A percentile compares a stretch with the other conserved stretches of the same genome.
Evolutionary conservation across 2,888 invertebrate genomes (phyloP).

Genomic region (Parasteatoda lunata): DNA sequence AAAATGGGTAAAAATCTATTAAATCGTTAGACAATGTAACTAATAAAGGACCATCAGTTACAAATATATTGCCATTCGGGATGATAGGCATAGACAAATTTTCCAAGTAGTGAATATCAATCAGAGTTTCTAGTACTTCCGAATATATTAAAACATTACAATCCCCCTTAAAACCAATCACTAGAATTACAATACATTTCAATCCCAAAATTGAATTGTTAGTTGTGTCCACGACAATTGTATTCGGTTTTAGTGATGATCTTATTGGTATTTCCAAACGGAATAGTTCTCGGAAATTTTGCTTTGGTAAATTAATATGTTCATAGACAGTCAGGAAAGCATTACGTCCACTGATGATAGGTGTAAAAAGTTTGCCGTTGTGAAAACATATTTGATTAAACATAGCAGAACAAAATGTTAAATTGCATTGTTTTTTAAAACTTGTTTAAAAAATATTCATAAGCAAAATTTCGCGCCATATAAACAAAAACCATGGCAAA

Average conservation of each 20-base stretch:
- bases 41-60: conserved; percentile 23
- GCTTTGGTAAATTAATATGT: too few relatives aligned
- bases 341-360: neutral
- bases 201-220: conserved; percentile 29
- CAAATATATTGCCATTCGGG: conserved; percentile 16
- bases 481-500: neutral
- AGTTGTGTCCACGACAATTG: conserved; percentile 19
- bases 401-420: conserved; percentile 11
- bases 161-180: neutral
- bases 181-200: conserved; percentile 31
- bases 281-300: conserved; percentile 15
- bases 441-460: conserved; percentile 6
- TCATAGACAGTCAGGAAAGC: neutral
- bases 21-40: neutral
- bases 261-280: conserved; percentile 23
- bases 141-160: conserved; percentile 8
- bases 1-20: neutral
- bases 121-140: neutral
- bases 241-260: neutral
- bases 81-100: neutral
- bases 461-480: neutral
- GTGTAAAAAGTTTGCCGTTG: conserved; percentile 27
- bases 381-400: conserved; percentile 18
- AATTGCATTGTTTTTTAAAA: neutral
- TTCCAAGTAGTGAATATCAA: neutral